Conservation (phyloP, 2,797 vertebrate genomes). For the Catostomus latipinnis region DNA sequence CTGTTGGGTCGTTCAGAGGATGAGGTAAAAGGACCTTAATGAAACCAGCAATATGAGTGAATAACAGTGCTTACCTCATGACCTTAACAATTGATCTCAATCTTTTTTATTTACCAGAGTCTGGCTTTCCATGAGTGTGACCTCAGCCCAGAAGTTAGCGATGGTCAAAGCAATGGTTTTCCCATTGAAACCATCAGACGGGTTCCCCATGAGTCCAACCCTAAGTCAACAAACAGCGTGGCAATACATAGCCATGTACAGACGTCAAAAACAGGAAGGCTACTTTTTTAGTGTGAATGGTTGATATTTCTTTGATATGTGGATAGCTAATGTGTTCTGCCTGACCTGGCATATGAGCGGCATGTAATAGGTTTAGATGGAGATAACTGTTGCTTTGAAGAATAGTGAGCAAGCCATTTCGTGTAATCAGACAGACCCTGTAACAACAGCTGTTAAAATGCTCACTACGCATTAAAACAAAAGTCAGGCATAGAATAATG, state of each 20-base stretch:
- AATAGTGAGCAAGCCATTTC: constrained; percentile 84
- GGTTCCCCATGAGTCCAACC: constrained; percentile 85
- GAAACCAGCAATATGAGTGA: constrained; percentile 8
- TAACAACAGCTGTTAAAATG: constrained; percentile 1
- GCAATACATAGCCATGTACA: not conserved
- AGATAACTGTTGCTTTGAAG: constrained; percentile 73
- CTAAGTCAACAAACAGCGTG: constrained; percentile 61
- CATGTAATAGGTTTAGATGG: constrained; percentile 74
- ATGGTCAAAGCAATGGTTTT: constrained; percentile 87
- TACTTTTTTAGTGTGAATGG: not conserved
- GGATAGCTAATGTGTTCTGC: not conserved
- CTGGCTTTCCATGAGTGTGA: constrained; percentile 81
- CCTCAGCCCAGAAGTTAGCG: constrained; percentile 87
- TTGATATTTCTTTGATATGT: not conserved
- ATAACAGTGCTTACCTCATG: not conserved
- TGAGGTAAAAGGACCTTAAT: constrained; percentile 81
- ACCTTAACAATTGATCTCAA: not conserved
- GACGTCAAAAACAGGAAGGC: not conserved
- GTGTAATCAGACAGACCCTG: constrained; percentile 85
- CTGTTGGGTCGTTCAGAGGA: constrained; percentile 85
- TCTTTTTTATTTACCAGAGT: constrained; percentile 73
- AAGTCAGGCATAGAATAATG: not conserved
- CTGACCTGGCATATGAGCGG: constrained; percentile 80
- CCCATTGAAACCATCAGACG: constrained; percentile 85
- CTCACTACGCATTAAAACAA: not conserved